These are phyloP conservation scores for Sarcophaga peregrina DNA, from an alignment of 1,140 invertebrate species.

Conservation along the genomic window DNA sequence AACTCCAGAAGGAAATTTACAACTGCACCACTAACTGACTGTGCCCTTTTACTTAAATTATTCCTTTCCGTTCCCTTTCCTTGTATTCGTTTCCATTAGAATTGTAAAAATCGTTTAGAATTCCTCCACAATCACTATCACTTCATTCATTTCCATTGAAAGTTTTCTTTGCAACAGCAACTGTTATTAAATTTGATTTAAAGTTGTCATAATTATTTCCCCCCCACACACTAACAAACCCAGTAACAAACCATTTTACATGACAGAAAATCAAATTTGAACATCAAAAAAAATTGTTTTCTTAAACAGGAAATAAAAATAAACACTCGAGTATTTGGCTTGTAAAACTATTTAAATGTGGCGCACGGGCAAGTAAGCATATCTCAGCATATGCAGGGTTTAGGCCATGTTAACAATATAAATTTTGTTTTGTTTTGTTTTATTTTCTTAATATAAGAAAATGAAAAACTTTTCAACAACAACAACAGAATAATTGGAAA, in stretches of 20 bases:
- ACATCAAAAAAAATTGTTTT: background rate
- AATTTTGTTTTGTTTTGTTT: too few relatives aligned
- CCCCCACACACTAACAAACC: background rate
- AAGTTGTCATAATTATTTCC: constrained; percentile 20
- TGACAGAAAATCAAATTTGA: background rate
- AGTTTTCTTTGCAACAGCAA: too few relatives aligned
- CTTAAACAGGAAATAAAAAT: constrained; percentile 1
- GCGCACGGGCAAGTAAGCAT: background rate
- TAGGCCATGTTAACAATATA: too few relatives aligned
- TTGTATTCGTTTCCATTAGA: too few relatives aligned
- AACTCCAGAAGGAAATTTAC: too few relatives aligned
- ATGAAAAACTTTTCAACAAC: constrained; percentile 2
- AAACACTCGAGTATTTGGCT: background rate
- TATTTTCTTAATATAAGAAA: background rate
- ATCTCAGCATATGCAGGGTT: too few relatives aligned
- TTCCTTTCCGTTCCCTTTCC: too few relatives aligned
- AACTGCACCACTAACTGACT: too few relatives aligned
- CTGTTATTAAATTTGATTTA: constrained; percentile 2
- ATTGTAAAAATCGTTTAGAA: too few relatives aligned
- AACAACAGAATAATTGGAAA: background rate
- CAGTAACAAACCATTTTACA: background rate
- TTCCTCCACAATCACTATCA: too few relatives aligned
- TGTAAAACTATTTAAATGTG: background rate
- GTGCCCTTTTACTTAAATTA: too few relatives aligned
- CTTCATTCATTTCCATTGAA: too few relatives aligned